Evolutionary conservation across 2,113 vertebrate genomes (phyloP), one percentile per base, ranked within the genome.

Genomic region (Nycticryphes semicollaris): DNA sequence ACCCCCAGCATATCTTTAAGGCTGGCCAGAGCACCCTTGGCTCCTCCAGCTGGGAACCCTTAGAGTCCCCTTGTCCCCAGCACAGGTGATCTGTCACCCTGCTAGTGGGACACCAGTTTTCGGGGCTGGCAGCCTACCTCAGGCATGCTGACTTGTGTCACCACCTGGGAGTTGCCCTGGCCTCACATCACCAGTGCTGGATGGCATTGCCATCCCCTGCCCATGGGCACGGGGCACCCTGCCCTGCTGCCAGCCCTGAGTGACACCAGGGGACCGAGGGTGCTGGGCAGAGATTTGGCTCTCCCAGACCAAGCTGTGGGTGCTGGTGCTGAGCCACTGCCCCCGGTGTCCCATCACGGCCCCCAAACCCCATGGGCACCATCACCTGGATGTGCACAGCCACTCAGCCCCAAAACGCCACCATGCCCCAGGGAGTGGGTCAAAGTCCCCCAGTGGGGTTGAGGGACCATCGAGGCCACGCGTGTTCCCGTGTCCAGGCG

Each of bases 401-500:
- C 3, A 1, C 66, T 28, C 6, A 2, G 21, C n/a, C 35, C 41
- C 7, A 0, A 9, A 37, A 25, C 1, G 11, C 39, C 3, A 1
- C 43, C 22, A 3, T 23, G 56, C 14, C 37, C 11, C 45, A 0
- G 6, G 14, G 43, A 39, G 14, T 3, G 6, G n/a, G 45, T 11
- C 24, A 12, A 12, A 24, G 35, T 63, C 25, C 24, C 37, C 50
- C 1, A 0, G 8, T 0, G 4, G 68, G 25, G 21, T 20, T 33
- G 33, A 41, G 63, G 56, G 14, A 27, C 14, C 7, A 1, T 2
- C 9, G 11, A 13, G 57, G 50, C 22, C 30, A 8, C 2, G 0
- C 1, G 12, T 13, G 53, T 31, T 20, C 28, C 41, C 41, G 48
- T 33, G 53, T 48, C 47, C 47, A 1, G 41, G 51, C 33, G 14